Base-by-base conservation (phyloP, 2,113 vertebrate genomes). In the Takifugu flavidus region DNA sequence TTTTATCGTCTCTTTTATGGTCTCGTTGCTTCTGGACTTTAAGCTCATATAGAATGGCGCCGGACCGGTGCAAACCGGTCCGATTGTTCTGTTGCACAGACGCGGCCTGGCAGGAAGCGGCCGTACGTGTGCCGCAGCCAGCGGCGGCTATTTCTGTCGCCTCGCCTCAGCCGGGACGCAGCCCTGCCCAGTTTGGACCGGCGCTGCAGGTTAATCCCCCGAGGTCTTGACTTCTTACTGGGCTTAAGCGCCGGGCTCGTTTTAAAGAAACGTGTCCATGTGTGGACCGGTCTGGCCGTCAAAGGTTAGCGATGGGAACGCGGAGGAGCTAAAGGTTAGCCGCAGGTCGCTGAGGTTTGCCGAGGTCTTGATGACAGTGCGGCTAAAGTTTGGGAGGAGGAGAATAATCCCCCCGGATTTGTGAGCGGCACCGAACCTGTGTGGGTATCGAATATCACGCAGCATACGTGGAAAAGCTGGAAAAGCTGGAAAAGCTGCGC, bases 81-180 rank as follows among this genome's bases (percentile, higher is more conserved):
- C 2, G 3, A 5, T 34, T 1, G 31, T 3, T 5, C 31, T 5
- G 31, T 34, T 34, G 2, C 2, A 34, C 31, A 2, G 6, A 34
- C 31, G 31, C 31, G 8, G 31, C 31, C 8, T n/a, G n/a, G n/a
- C n/a, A n/a, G n/a, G n/a, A n/a, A n/a, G n/a, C n/a, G n/a, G n/a
- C n/a, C n/a, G n/a, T 75, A 62, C 82, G 64, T 78, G 69, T 78
- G 74, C 77, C 20, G 53, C 66, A 69, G 79, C 86, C 77, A 88
- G 85, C 81, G 83, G 50, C 43, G 71, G 75, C 84, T 89, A 87
- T 90, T 87, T 90, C 78, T 85, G 80, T 75, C 39, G 49, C 54
- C 43, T 15, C 58, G 11, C 46, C 68, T 68, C 61, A 43, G 76
- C 77, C 71, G 77, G 77, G 68, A 61, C 59, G 65, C 70, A 69